A percentile compares a stretch with the other conserved stretches of the same genome.
These are phyloP conservation scores for Varanus komodoensis DNA, from an alignment of 2,113 vertebrate species.

Conservation along the genomic window DNA sequence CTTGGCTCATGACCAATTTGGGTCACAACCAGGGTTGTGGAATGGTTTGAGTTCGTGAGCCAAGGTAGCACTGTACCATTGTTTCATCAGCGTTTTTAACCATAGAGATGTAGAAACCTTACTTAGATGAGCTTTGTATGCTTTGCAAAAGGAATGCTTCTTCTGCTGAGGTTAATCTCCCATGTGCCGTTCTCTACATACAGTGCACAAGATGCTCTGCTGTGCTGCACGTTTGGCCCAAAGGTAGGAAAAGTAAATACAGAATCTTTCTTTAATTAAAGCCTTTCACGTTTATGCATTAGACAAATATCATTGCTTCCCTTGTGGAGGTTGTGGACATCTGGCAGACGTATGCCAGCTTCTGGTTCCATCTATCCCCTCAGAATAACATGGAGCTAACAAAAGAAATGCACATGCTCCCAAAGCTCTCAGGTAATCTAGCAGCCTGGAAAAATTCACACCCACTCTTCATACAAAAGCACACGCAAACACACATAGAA, in stretches of 20 bases:
- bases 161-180: conserved; percentile 32
- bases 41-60: no score
- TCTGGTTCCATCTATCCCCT: conserved; percentile 41
- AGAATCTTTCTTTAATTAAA: conserved; percentile 67
- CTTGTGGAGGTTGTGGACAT: conserved; percentile 54
- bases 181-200: conserved; percentile 2
- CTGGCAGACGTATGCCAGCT: conserved; percentile 54
- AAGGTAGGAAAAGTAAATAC: conserved; percentile 62
- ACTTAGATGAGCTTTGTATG: background rate
- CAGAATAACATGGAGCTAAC: conserved; percentile 17
- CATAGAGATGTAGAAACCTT: background rate
- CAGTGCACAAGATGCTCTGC: conserved; percentile 44
- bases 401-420: conserved; percentile 6
- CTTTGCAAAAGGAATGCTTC: conserved; percentile 31
- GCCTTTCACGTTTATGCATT: conserved; percentile 53
- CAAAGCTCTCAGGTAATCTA: conserved; percentile 27
- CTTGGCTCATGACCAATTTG: no score
- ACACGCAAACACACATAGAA: background rate
- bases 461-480: no score
- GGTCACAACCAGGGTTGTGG: no score
- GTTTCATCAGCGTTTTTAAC: no score
- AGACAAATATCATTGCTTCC: conserved; percentile 68
- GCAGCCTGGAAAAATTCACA: background rate
- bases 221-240: conserved; percentile 36
- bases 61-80: no score